Evolutionary conservation across 1,140 invertebrate species (phyloP), one percentile per base, ranked within the genome.

Genomic region (Bombus waltoni): DNA sequence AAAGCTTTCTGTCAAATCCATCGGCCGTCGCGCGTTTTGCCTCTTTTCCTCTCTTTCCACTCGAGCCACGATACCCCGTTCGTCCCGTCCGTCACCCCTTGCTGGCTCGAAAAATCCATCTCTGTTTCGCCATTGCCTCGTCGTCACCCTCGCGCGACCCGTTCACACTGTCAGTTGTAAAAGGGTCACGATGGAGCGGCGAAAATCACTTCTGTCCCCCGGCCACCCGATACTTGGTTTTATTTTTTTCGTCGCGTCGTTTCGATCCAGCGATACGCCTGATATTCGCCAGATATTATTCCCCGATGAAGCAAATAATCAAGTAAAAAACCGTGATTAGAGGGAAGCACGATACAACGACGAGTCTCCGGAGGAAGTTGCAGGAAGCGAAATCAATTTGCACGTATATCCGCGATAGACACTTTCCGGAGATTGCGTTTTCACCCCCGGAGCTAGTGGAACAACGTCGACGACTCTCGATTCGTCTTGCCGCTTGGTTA

Each of bases 1-100:
- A 94, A 94, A 94, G 91, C 92, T 93, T 93, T 93, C 94, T 94
- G 94, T 94, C 94, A 94, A 93, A 94, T 94, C 92, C 94, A 94
- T 93, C 93, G 92, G 90, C 90, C 87, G 89, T 87, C 85, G 81
- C 68, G 76, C 75, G 59, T 75, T 83, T 57, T 79, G 68, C 80
- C 80, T 76, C 79, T 78, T 80, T 80, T 62, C 47, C 87, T 57
- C 88, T 76, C 71, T 84, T 47, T 71, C 72, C 75, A 65, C 75
- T 78, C 75, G 75, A 77, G 8, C 13, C 75, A 40, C 75, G 57
- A 62, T 42, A 25, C 40, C 22, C 73, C 35, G 18, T 35, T 47
- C 35, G 18, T 35, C 25, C 57, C 75, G 38, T 22, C 28, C 28
- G 8, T 38, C 35, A 10, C 28, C 57, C 18, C 59, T 15, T 8